Percentiles rank a stretch among this genome's conserved stretches.
These are phyloP conservation scores for Parasteatoda lunata DNA, from an alignment of 2,888 invertebrate species.

Conservation along the genomic window DNA sequence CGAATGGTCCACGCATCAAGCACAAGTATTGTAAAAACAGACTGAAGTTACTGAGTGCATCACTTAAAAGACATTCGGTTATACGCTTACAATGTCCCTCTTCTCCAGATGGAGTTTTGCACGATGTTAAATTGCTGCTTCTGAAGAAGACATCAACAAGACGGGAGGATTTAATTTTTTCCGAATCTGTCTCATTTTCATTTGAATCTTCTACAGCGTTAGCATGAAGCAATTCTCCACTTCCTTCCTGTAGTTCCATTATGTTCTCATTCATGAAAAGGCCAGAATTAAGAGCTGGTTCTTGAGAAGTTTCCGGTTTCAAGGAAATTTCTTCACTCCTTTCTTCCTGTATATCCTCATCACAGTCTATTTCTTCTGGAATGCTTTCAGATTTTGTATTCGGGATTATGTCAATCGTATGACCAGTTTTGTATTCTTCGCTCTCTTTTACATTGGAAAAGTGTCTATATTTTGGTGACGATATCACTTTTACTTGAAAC, in stretches of 20 bases:
- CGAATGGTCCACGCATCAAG: conserved; percentile 81
- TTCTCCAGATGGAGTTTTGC: conserved; percentile 63
- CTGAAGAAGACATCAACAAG: conserved; percentile 35
- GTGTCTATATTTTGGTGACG: not conserved
- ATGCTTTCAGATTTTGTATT: not conserved
- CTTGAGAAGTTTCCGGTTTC: too few relatives aligned
- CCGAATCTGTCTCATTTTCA: not conserved
- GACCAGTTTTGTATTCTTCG: not conserved
- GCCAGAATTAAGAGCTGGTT: too few relatives aligned
- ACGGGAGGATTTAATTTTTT: conserved; percentile 21
- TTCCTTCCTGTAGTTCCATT: too few relatives aligned
- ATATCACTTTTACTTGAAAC: not conserved
- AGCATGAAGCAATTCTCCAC: not conserved
- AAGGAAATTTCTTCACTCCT: too few relatives aligned
- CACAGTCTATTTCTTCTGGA: not conserved
- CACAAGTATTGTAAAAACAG: conserved; percentile 82
- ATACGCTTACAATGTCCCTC: conserved; percentile 74
- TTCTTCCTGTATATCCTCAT: too few relatives aligned
- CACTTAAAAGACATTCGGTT: conserved; percentile 79
- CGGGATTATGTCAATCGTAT: not conserved
- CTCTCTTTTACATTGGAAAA: not conserved
- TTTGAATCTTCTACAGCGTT: not conserved
- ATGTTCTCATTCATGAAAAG: too few relatives aligned
- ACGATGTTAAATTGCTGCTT: conserved; percentile 6
- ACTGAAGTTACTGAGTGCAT: conserved; percentile 79